Evolutionary conservation across 2,797 vertebrate genomes (phyloP), one percentile per base, ranked within the genome.

Genomic region (Sitta carolinensis): DNA sequence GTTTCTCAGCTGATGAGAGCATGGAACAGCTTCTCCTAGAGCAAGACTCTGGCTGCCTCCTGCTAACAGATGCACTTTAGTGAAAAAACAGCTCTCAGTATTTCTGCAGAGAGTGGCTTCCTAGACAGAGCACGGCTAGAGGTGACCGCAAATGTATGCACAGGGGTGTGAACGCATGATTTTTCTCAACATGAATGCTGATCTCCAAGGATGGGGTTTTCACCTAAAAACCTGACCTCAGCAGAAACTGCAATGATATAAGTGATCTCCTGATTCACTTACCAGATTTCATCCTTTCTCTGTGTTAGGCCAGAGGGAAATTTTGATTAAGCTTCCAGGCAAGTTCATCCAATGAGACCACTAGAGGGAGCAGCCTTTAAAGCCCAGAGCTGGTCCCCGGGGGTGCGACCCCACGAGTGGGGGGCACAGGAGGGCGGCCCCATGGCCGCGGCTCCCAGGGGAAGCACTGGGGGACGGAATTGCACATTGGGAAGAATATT

Each of bases 321-420:
- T 43, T 67, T 38, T 25, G 25, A 54, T 32, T 13, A 26, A 30
- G 30, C 32, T 78, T 66, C 8, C 66, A 34, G 30, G 13, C 18
- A 12, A 61, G 5, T 22, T 32, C 47, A 58, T 38, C 10, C 55
- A 40, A 76, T 10, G 2, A 18, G 25, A 57, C 95, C 96, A 74
- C 95, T 79, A 96, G 96, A 94, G 95, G 95, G 93, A 94, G 95
- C 73, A 94, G 63, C 64, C 70, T 48, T 52, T 73, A 20, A 38
- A 59, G 62, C 5, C 76, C 54, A 10, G 51, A 16, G 55, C 69
- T 7, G 40, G n/a, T n/a, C 62, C 16, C 43, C 4, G 6, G 29
- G 42, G 55, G 40, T 1, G 4, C 2, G 1, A 29, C 10, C 36
- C 14, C 50, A 13, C 1, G 2, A 55, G 38, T 5, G 26, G 27